Conservation (phyloP, 2,113 vertebrate species). For the Tupaia tana region DNA sequence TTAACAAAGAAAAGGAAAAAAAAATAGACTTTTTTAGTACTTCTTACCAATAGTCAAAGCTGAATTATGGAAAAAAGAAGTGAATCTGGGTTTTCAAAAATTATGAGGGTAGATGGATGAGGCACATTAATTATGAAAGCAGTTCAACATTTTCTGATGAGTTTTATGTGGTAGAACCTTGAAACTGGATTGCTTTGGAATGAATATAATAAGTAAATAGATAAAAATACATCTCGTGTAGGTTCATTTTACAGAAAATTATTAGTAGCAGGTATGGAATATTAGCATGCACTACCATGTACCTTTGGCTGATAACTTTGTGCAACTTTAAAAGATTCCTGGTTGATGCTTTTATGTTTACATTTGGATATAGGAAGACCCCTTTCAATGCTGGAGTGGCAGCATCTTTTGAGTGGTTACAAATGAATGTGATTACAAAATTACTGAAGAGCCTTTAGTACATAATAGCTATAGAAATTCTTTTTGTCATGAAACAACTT, state of each 20-base stretch:
- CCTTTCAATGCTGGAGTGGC: background rate
- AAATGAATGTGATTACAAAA: background rate
- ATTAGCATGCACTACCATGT: background rate
- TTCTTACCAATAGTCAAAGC: background rate
- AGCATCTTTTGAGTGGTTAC: background rate
- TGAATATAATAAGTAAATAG: background rate
- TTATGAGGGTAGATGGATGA: background rate
- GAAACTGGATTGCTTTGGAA: slow-evolving; percentile 1
- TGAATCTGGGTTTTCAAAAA: background rate
- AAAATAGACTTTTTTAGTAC: background rate
- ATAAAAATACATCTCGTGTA: background rate
- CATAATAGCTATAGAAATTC: background rate
- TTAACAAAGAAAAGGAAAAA: too few species aligned
- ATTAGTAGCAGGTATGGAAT: background rate
- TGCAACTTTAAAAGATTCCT: background rate
- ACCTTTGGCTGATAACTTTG: background rate
- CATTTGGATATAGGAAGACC: background rate
- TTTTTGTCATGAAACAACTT: background rate
- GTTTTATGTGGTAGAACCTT: background rate
- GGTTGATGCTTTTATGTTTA: background rate
- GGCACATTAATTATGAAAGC: background rate
- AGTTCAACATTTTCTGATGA: background rate
- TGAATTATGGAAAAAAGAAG: background rate
- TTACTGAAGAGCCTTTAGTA: background rate
- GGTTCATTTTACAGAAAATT: background rate